Conservation (phyloP, 92 coral and sea anemone species). For the Phenganax subtilis region DNA sequence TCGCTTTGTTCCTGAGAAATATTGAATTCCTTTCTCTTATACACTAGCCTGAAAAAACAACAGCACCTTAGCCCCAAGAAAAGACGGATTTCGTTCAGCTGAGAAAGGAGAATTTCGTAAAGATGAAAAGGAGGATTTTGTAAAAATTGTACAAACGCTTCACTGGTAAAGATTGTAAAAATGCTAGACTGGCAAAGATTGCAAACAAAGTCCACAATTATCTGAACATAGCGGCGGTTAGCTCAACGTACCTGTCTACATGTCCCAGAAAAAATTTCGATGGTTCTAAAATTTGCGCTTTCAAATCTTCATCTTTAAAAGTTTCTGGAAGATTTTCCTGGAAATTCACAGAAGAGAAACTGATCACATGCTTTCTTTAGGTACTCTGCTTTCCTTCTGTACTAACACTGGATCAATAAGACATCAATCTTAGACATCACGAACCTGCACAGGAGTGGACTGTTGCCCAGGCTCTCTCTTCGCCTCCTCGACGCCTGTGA, state of each 20-base stretch:
- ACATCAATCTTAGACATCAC: too few species aligned
- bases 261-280: slow-evolving; percentile 33
- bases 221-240: background rate
- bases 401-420: too few species aligned
- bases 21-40: slow-evolving; percentile 26
- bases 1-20: slow-evolving; percentile 5
- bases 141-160: too few species aligned
- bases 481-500: slow-evolving; percentile 93
- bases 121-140: background rate
- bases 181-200: too few species aligned
- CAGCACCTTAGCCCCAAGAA: background rate
- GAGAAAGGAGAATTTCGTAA: background rate
- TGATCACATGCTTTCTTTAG: background rate
- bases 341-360: background rate
- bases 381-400: background rate
- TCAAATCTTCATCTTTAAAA: background rate
- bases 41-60: slow-evolving; percentile 13
- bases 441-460: background rate
- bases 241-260: slow-evolving; percentile 18
- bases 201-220: background rate
- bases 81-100: background rate
- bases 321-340: background rate
- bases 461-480: slow-evolving; percentile 44
- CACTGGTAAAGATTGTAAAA: too few species aligned
- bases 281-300: slow-evolving; percentile 14